phyloP scores from a whole-genome alignment of 2,888 invertebrate genomes.

The Tupiocoris notatus region DNA sequence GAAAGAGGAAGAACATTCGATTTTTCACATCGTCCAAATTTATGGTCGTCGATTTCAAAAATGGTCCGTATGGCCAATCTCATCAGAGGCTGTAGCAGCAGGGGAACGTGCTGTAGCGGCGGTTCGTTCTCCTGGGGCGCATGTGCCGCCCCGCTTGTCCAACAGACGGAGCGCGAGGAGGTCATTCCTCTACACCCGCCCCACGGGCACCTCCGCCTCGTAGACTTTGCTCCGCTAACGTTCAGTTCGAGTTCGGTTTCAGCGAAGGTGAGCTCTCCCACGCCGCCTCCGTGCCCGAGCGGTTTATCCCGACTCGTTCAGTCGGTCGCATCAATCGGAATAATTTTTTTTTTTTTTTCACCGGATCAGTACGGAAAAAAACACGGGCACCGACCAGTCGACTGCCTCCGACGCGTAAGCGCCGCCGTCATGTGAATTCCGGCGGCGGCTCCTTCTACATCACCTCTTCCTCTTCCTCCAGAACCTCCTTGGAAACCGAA shows the following conservation, averaged over 20 bases:
- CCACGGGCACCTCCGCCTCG: too few species aligned
- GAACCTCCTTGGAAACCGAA: neutral
- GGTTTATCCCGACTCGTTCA: neutral
- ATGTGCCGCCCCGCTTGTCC: neutral
- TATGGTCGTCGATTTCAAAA: neutral
- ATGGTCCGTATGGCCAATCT: neutral
- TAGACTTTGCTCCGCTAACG: too few species aligned
- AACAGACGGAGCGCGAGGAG: neutral
- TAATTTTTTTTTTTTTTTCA: too few species aligned
- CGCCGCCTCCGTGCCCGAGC: neutral
- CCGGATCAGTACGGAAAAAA: too few species aligned
- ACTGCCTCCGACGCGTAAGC: neutral
- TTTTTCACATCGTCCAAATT: neutral
- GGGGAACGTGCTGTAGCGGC: neutral
- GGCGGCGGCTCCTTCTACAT: neutral
- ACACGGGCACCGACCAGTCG: neutral
- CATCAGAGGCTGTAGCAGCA: neutral
- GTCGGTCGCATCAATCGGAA: neutral
- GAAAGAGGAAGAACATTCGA: neutral
- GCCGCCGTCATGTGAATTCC: neutral
- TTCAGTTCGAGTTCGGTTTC: neutral
- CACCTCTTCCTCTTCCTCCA: neutral
- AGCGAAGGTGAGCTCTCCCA: neutral
- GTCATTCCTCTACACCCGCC: neutral
- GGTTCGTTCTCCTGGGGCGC: neutral